Base-by-base conservation (phyloP, 2,113 vertebrate species). In the Xiphophorus hellerii region DNA sequence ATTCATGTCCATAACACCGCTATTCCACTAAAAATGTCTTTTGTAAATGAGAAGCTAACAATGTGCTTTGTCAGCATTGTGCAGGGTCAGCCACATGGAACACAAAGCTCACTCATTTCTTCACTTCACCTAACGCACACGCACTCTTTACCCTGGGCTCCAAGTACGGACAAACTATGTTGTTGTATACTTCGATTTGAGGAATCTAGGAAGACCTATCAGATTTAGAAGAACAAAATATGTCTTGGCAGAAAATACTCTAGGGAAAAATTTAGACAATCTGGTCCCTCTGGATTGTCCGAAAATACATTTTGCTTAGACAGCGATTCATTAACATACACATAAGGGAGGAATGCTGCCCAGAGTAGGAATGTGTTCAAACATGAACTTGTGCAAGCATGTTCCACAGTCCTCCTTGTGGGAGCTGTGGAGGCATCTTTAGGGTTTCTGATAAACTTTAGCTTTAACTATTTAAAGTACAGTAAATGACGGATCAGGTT, bases 241-340 rank as follows among this genome's bases (percentile, higher is more conserved):
- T 27, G 62, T 67, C 62, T 71, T 31, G 68, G 22, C 65, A 37
- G 62, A 29, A 8, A 62, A 71, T 39, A 69, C 74, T 80, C 71
- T 48, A 0, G 5, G 76, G 80, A 69, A 62, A 37, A 15, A 51
- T 1, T 22, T 29, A 68, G 71, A 64, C 83, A 73, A 63, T 29
- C 64, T 66, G 48, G 74, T 39, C 42, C 70, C 31, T 54, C 44
- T 61, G 69, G 69, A 74, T 70, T 82, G 76, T 69, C 71, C 42
- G n/a, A 73, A 28, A 30, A 44, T n/a, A 25, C 71, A 73, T 76
- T 89, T 80, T 82, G 82, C 89, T 88, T 85, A 90, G 76, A 80
- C 85, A 82, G 83, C 78, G 4, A 81, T 86, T 89, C 85, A 90
- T 93, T 93, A 88, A 84, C 89, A 93, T 90, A 91, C 82, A 90